Percentiles rank a stretch among this genome's conserved stretches.
Conservation (phyloP, 2,113 vertebrate genomes). For the Ciconia maguari region DNA sequence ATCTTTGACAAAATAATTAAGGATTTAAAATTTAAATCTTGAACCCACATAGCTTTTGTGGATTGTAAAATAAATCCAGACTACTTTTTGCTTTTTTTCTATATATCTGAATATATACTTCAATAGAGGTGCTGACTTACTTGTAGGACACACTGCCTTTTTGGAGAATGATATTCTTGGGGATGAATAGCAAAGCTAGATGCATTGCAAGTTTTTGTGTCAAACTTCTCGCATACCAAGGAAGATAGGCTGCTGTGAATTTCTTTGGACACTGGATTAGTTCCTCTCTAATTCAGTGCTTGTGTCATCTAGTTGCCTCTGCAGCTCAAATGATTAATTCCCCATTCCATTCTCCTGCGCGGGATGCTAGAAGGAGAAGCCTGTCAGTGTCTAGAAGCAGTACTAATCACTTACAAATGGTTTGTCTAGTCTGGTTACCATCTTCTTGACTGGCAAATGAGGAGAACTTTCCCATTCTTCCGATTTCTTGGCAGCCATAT, state of each 20-base stretch:
- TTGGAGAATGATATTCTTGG: neutral
- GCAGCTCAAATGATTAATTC: neutral
- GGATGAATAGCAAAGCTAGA: neutral
- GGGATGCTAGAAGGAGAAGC: neutral
- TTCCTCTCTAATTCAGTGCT: neutral
- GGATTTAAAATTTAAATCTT: neutral
- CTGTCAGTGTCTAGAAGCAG: neutral
- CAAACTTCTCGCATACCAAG: neutral
- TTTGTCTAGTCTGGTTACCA: neutral
- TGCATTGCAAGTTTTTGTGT: neutral
- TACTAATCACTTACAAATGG: neutral
- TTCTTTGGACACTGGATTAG: neutral
- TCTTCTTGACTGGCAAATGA: neutral
- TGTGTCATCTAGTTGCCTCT: neutral
- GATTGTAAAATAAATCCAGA: neutral
- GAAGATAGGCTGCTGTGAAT: neutral
- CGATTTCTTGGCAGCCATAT: neutral
- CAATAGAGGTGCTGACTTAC: neutral
- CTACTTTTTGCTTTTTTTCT: neutral
- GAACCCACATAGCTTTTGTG: neutral
- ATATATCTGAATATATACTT: neutral
- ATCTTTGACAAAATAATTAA: neutral
- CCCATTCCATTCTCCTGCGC: neutral
- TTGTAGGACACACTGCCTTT: neutral
- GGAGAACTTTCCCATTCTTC: neutral